A percentile compares a stretch with the other conserved stretches of the same genome.
Evolutionary conservation across 2,888 invertebrate genomes (phyloP).

Genomic region (Saturnia pavonia): DNA sequence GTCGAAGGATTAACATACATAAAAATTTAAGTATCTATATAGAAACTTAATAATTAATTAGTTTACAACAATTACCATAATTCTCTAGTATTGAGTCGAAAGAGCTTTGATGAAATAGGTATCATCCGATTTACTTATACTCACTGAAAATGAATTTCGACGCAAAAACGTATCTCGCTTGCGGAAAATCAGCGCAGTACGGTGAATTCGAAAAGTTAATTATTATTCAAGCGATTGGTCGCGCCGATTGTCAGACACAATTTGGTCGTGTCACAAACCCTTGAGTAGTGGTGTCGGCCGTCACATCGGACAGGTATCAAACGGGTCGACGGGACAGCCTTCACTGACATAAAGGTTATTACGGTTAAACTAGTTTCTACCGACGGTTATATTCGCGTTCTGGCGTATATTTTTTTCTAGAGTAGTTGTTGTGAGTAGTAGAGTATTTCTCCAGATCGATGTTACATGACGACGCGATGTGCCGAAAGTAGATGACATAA

Average conservation of each 20-base stretch:
- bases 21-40: too few relatives aligned
- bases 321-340: background rate
- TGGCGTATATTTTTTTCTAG: background rate
- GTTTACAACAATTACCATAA: too few relatives aligned
- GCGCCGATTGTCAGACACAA: constrained; percentile 57
- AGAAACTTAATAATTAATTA: too few relatives aligned
- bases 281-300: constrained; percentile 30
- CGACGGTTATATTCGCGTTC: background rate
- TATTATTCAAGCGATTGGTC: constrained; percentile 46
- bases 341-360: background rate
- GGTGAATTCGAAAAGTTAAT: constrained; percentile 47
- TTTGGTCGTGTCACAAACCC: constrained; percentile 55
- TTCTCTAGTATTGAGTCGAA: too few relatives aligned
- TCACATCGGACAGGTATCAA: constrained; percentile 41
- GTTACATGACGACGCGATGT: too few relatives aligned
- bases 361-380: background rate
- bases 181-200: background rate
- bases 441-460: too few relatives aligned
- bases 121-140: too few relatives aligned
- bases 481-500: too few relatives aligned
- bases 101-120: too few relatives aligned
- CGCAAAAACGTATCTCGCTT: background rate
- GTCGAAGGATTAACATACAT: too few relatives aligned
- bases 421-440: too few relatives aligned
- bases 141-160: background rate